Conservation (phyloP, 2,113 vertebrate genomes). For the Tinamus guttatus region DNA sequence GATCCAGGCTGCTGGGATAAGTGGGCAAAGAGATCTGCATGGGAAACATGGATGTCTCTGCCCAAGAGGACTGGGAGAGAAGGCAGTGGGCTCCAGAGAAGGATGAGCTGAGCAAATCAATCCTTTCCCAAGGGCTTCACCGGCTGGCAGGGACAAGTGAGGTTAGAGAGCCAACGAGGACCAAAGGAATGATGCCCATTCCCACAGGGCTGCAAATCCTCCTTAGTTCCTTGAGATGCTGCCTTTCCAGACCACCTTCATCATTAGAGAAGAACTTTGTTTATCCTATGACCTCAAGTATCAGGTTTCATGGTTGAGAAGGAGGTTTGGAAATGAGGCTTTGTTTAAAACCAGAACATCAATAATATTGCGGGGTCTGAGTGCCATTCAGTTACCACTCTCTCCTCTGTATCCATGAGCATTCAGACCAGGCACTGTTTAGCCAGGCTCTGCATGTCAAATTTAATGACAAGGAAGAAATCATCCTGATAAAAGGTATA, state of each 20-base stretch:
- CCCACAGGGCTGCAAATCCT: background rate
- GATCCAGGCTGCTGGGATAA: background rate
- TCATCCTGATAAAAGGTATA: background rate
- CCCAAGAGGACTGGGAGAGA: background rate
- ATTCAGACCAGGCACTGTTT: background rate
- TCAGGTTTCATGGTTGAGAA: background rate
- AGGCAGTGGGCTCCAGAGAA: background rate
- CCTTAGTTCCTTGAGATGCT: background rate
- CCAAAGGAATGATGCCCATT: background rate
- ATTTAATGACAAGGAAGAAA: background rate
- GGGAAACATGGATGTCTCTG: background rate
- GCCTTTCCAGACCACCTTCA: accelerated
- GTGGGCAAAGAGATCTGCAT: background rate
- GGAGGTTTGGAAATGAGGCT: background rate
- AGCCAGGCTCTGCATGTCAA: background rate
- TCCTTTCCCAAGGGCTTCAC: background rate
- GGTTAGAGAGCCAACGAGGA: background rate
- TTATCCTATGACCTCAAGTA: background rate
- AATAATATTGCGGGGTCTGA: accelerated
- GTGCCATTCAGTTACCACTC: background rate
- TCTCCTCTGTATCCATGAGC: background rate
- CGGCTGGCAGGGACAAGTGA: background rate
- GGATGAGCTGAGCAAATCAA: background rate
- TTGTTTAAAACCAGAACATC: background rate
- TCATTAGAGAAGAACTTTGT: background rate